Conservation (phyloP, 2,888 invertebrate genomes). For the Heliconius ismenius region DNA sequence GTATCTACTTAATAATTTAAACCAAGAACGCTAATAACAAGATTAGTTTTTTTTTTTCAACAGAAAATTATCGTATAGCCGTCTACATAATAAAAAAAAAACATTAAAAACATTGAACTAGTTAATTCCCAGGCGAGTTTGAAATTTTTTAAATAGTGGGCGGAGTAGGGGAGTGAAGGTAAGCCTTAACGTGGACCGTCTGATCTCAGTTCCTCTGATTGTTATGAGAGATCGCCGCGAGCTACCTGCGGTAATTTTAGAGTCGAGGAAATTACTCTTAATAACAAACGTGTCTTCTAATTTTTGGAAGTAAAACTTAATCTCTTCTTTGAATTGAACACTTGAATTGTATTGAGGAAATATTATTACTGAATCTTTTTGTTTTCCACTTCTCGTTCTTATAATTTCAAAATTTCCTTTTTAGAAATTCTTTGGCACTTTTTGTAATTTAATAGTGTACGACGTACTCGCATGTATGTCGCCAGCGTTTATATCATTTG, state of each 20-base stretch:
- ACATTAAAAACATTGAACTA: conserved; percentile 69
- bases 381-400: conserved; percentile 19
- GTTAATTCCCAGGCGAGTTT: conserved; percentile 71
- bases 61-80: conserved; percentile 45
- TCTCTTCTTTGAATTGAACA: conserved; percentile 58
- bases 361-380: conserved; percentile 62
- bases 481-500: conserved; percentile 60
- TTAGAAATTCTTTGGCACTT: conserved; percentile 52
- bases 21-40: neutral
- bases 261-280: conserved; percentile 77
- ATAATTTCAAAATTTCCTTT: conserved; percentile 38
- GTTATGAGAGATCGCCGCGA: conserved; percentile 65
- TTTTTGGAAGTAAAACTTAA: conserved; percentile 60
- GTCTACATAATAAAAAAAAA: conserved; percentile 68
- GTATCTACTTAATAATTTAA: too few relatives aligned
- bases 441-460: conserved; percentile 53
- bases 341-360: conserved; percentile 49
- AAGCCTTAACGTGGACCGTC: conserved; percentile 61
- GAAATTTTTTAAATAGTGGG: conserved; percentile 79
- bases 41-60: neutral
- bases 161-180: conserved; percentile 63
- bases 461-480: conserved; percentile 54
- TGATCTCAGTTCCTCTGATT: conserved; percentile 55
- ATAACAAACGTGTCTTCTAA: conserved; percentile 78
- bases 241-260: conserved; percentile 80